Base-by-base conservation (phyloP, 1,140 invertebrate genomes). In the Achroia grisella region DNA sequence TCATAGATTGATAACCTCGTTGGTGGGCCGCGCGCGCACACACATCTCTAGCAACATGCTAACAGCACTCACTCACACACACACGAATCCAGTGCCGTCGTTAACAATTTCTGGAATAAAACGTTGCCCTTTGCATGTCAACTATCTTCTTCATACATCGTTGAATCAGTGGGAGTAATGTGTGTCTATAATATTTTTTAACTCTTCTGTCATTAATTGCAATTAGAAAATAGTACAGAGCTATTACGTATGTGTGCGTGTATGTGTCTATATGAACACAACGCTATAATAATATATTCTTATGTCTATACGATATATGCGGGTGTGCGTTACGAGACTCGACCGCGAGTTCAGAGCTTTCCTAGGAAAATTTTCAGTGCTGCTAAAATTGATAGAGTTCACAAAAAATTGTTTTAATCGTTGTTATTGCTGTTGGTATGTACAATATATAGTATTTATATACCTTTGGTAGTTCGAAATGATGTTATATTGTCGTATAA, bases 1-100 rank as follows among this genome's bases (percentile, higher is more conserved):
- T 78, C 63, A 77, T 75, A 79, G 69, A 73, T 79, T 76, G 78
- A 77, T 82, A 79, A 79, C 77, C 77, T 77, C 71, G 71, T 75
- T 71, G 71, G 74, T 78, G 72, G 70, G 74, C 71, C 62, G 58
- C 57, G 51, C 56, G 45, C 65, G 67, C 63, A 67, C 66, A 46
- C 66, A 46, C 49, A 34, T 44, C 17, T 23, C 17, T 23, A 2
- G 17, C 17, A 3, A 56, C 58, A 45, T 45, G 40, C 55, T 44
- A 47, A 32, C 39, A 45, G 40, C 47, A 52, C 50, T 51, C 35
- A 52, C 58, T n/a, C 29, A 12, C 39, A 37, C 62, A 31, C 56
- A 50, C 52, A 52, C 56, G 14, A 44, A 44, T 32, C 44, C 27
- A 13, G 17, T 13, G 39, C 52, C 55, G 62, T 56, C 61, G 58